phyloP scores from a whole-genome alignment of 53 echinoderm and acorn worm species.

The Arbacia lixula region DNA sequence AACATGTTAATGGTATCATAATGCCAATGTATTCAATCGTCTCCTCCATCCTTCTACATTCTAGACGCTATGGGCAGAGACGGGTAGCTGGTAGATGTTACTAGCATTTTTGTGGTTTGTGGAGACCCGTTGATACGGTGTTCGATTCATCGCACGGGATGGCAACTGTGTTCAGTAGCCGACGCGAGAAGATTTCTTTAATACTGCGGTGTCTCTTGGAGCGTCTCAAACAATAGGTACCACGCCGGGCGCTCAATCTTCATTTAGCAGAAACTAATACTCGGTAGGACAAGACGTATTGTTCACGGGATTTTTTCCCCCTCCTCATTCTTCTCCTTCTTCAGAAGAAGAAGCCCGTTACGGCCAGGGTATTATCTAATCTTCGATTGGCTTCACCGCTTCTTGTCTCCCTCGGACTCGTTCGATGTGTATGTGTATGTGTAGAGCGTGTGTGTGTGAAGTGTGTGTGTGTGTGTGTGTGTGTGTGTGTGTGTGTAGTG shows the following conservation, averaged over 20 bases:
- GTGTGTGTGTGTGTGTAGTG: conserved; percentile 2
- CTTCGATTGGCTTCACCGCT: conserved; percentile 14
- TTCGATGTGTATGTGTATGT: neutral
- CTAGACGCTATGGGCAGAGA: no score
- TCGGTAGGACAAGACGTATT: no score
- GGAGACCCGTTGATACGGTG: no score
- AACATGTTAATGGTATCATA: no score
- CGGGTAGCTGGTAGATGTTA: no score
- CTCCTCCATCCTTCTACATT: no score
- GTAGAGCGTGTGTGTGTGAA: neutral
- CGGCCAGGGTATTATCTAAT: neutral
- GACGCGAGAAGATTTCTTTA: neutral
- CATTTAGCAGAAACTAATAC: neutral
- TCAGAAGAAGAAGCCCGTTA: neutral
- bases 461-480: neutral
- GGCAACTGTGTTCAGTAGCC: conserved; percentile 17
- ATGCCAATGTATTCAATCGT: no score
- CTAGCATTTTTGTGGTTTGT: no score
- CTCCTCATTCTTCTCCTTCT: neutral
- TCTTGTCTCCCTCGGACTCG: neutral
- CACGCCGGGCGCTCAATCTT: neutral
- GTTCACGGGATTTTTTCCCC: no score
- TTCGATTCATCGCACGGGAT: no score
- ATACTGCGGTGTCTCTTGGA: neutral
- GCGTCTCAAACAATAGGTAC: neutral